These are phyloP conservation scores for Polypedilum pembai DNA, from an alignment of 1,140 invertebrate species.

Conservation along the genomic window DNA sequence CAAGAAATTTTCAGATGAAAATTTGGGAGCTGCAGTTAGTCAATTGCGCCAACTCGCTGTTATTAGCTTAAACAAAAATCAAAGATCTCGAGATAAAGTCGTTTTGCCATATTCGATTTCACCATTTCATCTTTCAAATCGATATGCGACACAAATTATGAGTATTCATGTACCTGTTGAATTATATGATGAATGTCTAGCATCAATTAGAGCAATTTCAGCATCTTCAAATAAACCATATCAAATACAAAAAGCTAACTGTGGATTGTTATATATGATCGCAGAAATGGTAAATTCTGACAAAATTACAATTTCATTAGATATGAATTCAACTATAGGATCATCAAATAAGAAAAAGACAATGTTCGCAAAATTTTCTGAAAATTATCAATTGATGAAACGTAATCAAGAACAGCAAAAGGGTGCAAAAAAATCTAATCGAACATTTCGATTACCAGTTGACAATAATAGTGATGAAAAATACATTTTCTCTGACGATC, in stretches of 20 bases:
- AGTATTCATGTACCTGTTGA: constrained; percentile 41
- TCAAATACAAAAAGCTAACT: background rate
- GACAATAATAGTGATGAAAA: background rate
- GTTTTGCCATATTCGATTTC: constrained; percentile 49
- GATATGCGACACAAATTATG: constrained; percentile 47
- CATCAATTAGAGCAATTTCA: background rate
- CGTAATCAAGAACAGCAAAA: background rate
- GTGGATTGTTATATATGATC: background rate
- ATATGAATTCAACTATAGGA: background rate
- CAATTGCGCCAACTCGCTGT: constrained; percentile 49
- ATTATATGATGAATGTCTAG: background rate
- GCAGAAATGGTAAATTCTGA: background rate
- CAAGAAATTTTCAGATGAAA: constrained; percentile 58
- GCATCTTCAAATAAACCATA: background rate
- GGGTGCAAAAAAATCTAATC: background rate
- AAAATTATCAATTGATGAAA: background rate
- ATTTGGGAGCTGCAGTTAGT: constrained; percentile 51
- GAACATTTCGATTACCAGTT: background rate
- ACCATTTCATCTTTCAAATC: constrained; percentile 49
- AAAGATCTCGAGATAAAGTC: constrained; percentile 40
- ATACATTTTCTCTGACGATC: background rate
- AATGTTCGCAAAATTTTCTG: background rate
- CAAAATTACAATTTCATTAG: background rate
- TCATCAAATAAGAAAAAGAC: background rate
- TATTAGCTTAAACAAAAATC: constrained; percentile 44